Conservation (phyloP, 2,113 vertebrate species). For the Macquaria australasica region DNA sequence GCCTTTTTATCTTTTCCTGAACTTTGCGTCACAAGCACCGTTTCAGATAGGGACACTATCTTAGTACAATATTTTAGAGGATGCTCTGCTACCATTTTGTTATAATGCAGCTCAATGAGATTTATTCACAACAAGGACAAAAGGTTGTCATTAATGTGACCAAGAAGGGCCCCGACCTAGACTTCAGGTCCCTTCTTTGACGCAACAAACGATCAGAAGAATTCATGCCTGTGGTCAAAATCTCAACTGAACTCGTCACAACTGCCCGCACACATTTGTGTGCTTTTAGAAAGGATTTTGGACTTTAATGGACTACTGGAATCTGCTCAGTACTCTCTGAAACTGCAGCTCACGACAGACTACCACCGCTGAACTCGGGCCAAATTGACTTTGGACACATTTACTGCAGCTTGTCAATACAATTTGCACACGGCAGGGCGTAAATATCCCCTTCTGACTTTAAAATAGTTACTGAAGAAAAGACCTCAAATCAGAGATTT, state of each 20-base stretch:
- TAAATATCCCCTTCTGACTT: slow-evolving; percentile 47
- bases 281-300: slow-evolving; percentile 59
- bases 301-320: slow-evolving; percentile 64
- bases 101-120: not conserved
- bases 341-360: slow-evolving; percentile 55
- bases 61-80: not conserved
- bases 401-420: slow-evolving; percentile 70
- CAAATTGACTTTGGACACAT: slow-evolving; percentile 72
- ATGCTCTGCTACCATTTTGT: not conserved
- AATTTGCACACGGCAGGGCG: slow-evolving; percentile 54
- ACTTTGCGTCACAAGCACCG: not conserved
- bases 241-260: not conserved
- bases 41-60: not conserved
- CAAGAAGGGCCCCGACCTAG: not conserved
- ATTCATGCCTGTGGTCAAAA: slow-evolving; percentile 26
- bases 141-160: not conserved
- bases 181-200: not conserved
- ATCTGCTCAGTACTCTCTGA: slow-evolving; percentile 50
- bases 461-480: slow-evolving; percentile 43
- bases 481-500: slow-evolving; percentile 9
- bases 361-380: slow-evolving; percentile 52
- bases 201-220: not conserved
- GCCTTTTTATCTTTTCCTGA: not conserved
- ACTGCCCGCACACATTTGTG: slow-evolving; percentile 19
- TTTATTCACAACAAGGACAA: slow-evolving; percentile 19